Evolutionary conservation across 2,113 vertebrate genomes (phyloP), one percentile per base, ranked within the genome.

Genomic region (Dissostichus mawsoni): DNA sequence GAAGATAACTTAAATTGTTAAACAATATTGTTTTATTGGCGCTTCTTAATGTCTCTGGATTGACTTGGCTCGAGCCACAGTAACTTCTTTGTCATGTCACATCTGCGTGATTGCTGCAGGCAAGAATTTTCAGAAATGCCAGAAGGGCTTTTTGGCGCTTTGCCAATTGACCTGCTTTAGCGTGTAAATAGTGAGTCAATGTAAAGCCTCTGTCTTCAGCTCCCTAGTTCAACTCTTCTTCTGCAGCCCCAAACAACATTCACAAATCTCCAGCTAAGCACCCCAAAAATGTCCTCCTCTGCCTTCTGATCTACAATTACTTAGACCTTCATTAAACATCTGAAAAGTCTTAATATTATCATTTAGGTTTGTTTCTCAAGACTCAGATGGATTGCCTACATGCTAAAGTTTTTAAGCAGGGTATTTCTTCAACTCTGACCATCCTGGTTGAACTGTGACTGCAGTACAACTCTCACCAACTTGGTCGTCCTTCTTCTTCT

Each of bases 401-500:
- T 18, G 13, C 66, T 14, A 23, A 25, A 47, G 63, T 4, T 45
- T 14, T 12, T 44, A 5, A 58, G 16, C 18, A 18, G n/a, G 18
- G 8, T 10, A 14, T 13, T 59, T 9, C 33, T 41, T 41, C 8
- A 58, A 59, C 17, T 1, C 4, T 33, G 44, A 18, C 12, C 29
- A 29, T 29, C 13, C 47, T 10, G 3, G 8, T 25, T 36, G 13
- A 55, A n/a, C 12, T 11, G 3, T 48, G 12, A 58, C 41, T 8
- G 6, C 48, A 16, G n/a, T 44, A 11, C 5, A 50, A 1, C n/a
- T 66, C 81, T 87, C 41, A 92, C 93, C 84, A 33, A 91, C 76
- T 51, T 87, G 64, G 2, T 47, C 41, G 5, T 63, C 47, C 6
- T 63, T 56, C 51, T 92, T 89, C 52, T 90, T 92, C 69, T 86